These are phyloP conservation scores for Brachyhypopomus occidentalis DNA, from an alignment of 2,113 vertebrate genomes.

Conservation along the genomic window DNA sequence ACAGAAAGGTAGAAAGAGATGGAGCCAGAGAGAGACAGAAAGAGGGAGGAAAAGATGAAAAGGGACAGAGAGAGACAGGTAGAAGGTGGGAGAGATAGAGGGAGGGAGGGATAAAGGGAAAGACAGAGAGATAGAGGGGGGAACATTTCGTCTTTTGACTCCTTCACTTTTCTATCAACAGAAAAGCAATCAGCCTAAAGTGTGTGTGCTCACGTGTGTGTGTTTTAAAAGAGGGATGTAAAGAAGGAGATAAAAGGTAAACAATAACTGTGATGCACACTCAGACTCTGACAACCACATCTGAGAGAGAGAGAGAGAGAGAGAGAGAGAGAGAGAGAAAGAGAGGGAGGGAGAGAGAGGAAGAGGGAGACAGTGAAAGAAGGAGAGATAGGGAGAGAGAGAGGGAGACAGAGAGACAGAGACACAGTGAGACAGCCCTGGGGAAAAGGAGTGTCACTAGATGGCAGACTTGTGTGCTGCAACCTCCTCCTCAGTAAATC, in stretches of 20 bases:
- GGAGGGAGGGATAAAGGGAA: no score
- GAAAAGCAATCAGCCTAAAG: no score
- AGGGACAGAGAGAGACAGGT: no score
- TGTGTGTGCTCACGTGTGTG: no score
- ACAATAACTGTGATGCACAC: conserved; percentile 29
- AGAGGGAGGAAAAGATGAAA: no score
- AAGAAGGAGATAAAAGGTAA: conserved; percentile 41
- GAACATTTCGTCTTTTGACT: no score
- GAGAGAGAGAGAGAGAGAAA: background rate
- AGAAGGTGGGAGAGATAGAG: no score
- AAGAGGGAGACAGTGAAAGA: background rate
- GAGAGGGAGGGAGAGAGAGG: background rate
- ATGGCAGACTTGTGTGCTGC: conserved; percentile 50
- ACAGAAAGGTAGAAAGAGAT: conserved; percentile 8
- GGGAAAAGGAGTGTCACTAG: conserved; percentile 40
- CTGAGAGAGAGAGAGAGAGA: conserved; percentile 18
- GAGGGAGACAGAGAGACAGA: background rate
- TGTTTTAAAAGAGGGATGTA: conserved; percentile 12
- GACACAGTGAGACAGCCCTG: background rate
- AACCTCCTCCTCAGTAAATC: background rate
- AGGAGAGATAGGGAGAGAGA: background rate
- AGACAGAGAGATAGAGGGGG: no score
- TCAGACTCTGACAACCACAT: conserved; percentile 21
- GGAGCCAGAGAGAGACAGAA: no score
- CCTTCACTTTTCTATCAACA: no score